Evolutionary conservation across 2,113 vertebrate genomes (phyloP).

Genomic region (Cyanoramphus novaezelandiae): DNA sequence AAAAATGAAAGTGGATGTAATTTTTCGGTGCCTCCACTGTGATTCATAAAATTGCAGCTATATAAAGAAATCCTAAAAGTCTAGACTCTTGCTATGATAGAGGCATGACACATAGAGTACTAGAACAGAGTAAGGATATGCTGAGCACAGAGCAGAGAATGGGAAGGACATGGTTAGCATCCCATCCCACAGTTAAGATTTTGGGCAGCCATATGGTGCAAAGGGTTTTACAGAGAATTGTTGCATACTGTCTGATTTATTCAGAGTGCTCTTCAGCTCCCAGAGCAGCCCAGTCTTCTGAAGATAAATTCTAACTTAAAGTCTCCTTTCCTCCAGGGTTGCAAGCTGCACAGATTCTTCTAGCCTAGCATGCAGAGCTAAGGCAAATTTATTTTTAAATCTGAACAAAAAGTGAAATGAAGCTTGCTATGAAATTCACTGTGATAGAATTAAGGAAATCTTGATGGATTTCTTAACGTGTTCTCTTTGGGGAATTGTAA

Average conservation of each 20-base stretch:
- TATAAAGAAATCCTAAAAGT: background rate
- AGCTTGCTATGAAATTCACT: background rate
- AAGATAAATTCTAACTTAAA: background rate
- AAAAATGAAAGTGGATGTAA: background rate
- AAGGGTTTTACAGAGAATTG: background rate
- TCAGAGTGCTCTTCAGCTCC: background rate
- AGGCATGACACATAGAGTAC: fast-evolving
- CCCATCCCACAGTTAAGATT: background rate
- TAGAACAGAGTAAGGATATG: background rate
- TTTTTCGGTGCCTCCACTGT: background rate
- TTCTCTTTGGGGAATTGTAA: background rate
- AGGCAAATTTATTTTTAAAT: background rate
- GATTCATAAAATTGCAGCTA: background rate
- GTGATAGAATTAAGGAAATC: background rate
- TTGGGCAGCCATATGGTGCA: background rate
- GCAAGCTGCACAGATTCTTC: background rate
- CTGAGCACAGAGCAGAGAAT: background rate
- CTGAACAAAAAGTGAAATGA: background rate
- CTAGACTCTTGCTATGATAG: background rate
- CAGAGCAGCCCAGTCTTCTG: background rate
- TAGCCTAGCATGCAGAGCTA: background rate
- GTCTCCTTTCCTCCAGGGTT: background rate
- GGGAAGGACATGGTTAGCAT: background rate
- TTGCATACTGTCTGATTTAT: background rate
- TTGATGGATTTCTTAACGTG: background rate